These are phyloP conservation scores for Eilema depressum DNA, from an alignment of 2,888 invertebrate species.

Conservation along the genomic window DNA sequence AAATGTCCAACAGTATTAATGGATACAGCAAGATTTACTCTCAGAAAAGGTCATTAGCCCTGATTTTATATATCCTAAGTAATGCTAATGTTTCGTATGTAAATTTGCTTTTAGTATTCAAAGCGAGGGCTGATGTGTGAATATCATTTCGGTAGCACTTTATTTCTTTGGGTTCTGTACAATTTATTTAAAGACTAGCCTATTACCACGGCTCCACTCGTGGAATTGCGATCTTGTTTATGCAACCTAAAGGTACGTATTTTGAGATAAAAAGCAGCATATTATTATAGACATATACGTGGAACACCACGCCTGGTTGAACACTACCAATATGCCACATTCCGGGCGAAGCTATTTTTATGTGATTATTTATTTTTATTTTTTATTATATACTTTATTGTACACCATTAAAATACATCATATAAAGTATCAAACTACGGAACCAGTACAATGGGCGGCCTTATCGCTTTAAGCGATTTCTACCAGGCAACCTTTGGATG, in stretches of 20 bases:
- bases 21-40: constrained; percentile 56
- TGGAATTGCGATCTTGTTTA: background rate
- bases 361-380: no score
- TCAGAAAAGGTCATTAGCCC: constrained; percentile 46
- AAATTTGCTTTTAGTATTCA: constrained; percentile 43
- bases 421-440: no score
- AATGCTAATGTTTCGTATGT: constrained; percentile 45
- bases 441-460: no score
- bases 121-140: constrained; percentile 31
- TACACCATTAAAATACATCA: no score
- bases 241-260: background rate
- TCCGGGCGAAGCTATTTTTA: background rate
- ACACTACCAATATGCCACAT: no score
- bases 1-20: constrained; percentile 42
- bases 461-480: no score
- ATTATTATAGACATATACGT: no score
- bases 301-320: no score
- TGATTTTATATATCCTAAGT: constrained; percentile 53
- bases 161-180: constrained; percentile 2
- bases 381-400: no score
- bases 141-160: constrained; percentile 14
- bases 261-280: background rate
- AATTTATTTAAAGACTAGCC: background rate
- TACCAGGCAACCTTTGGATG: no score
- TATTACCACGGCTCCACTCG: background rate